These are phyloP conservation scores for Drosophila nasuta DNA, from an alignment of 1,140 invertebrate species.

Conservation along the genomic window DNA sequence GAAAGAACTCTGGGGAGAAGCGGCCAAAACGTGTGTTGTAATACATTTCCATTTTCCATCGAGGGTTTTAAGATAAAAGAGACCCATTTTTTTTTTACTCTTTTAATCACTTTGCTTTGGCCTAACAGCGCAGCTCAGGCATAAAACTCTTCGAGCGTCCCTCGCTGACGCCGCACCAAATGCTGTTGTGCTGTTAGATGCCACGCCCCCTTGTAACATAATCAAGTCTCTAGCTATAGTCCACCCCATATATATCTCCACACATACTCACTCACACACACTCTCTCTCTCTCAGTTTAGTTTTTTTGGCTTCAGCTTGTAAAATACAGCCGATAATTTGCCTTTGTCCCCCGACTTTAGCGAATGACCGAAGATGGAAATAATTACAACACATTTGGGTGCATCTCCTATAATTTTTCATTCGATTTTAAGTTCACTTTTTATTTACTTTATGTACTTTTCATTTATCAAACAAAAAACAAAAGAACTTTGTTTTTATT, in stretches of 20 bases:
- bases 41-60: constrained; percentile 84
- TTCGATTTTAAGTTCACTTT: constrained; percentile 73
- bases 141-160: constrained; percentile 38
- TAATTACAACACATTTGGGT: constrained; percentile 85
- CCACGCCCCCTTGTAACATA: constrained; percentile 54
- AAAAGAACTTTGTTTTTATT: constrained; percentile 35
- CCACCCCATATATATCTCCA: constrained; percentile 45
- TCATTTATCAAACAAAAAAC: constrained; percentile 49
- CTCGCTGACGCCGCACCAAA: constrained; percentile 32
- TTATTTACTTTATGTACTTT: constrained; percentile 70
- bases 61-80: constrained; percentile 41
- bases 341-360: constrained; percentile 57
- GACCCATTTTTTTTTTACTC: neutral
- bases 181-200: constrained; percentile 26
- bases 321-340: constrained; percentile 72
- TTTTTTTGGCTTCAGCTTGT: constrained; percentile 67
- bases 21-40: constrained; percentile 84
- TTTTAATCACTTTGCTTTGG: constrained; percentile 14
- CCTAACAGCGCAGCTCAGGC: constrained; percentile 26
- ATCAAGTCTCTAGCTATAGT: constrained; percentile 27
- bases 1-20: constrained; percentile 84
- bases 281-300: constrained; percentile 7
- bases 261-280: constrained; percentile 7
- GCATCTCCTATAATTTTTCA: constrained; percentile 84
- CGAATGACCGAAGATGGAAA: constrained; percentile 77